Percentiles rank a stretch among this genome's conserved stretches.
phyloP scores from a whole-genome alignment of 2,797 vertebrate genomes.

The Urophycis tenuis region DNA sequence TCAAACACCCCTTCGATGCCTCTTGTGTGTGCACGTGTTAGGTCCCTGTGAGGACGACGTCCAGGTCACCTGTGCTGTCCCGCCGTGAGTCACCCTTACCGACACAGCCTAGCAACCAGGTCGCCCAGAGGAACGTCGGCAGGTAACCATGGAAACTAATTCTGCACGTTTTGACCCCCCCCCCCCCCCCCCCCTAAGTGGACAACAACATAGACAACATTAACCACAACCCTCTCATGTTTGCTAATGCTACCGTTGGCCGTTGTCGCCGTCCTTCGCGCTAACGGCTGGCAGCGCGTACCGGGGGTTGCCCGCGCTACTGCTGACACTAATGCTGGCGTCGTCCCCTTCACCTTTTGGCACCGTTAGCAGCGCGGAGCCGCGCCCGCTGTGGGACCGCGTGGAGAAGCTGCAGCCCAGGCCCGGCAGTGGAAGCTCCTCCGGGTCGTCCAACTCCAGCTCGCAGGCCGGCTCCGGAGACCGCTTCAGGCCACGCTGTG shows the following conservation, averaged over 20 bases:
- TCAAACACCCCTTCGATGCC: too few relatives aligned
- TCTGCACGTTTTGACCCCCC: background rate
- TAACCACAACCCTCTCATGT: background rate
- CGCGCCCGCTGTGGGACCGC: slow-evolving; percentile 85
- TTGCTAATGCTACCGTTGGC: background rate
- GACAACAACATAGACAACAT: background rate
- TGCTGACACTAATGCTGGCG: slow-evolving; percentile 17
- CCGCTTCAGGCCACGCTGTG: slow-evolving; percentile 82
- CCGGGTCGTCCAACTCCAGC: slow-evolving; percentile 90
- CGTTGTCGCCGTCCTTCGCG: background rate
- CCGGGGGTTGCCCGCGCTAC: background rate
- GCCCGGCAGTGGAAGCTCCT: slow-evolving; percentile 87
- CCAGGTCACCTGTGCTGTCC: slow-evolving; percentile 85
- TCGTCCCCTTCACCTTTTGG: background rate
- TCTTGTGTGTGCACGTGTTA: slow-evolving; percentile 43
- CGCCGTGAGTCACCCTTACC: slow-evolving; percentile 83
- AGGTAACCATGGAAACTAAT: slow-evolving; percentile 67
- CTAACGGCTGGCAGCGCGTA: background rate
- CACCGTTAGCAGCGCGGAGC: slow-evolving; percentile 73
- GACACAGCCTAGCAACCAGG: slow-evolving; percentile 74
- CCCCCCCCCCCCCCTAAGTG: too few relatives aligned
- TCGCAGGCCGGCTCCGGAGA: slow-evolving; percentile 85
- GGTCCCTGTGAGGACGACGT: slow-evolving; percentile 87
- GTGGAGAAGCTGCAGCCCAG: slow-evolving; percentile 77
- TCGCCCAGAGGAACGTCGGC: slow-evolving; percentile 75